Evolutionary conservation across 2,797 vertebrate genomes (phyloP).

Genomic region (Bufotes viridis): DNA sequence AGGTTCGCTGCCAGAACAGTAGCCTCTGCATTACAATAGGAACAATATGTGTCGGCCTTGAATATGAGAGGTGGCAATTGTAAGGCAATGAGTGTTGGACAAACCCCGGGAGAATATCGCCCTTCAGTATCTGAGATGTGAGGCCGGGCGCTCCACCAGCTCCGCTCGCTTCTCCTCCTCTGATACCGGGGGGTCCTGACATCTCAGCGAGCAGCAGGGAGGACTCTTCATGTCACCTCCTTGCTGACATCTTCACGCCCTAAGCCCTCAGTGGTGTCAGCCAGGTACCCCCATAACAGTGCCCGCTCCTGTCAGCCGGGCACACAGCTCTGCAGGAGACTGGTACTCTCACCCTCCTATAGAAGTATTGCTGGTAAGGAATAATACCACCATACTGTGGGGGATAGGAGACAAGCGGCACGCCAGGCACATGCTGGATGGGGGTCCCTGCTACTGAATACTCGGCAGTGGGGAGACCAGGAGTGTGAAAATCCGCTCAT

Average conservation of each 20-base stretch:
- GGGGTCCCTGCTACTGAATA: not conserved
- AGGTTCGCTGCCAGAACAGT: not conserved
- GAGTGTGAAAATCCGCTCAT: too few species aligned
- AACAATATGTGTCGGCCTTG: not conserved
- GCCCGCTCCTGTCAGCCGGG: too few species aligned
- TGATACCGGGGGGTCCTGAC: not conserved
- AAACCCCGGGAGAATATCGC: conserved; percentile 5
- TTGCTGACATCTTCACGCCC: too few species aligned
- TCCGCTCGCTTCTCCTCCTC: not conserved
- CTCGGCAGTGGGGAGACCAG: not conserved
- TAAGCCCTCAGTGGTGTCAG: too few species aligned
- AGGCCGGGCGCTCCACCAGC: not conserved
- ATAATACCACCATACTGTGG: too few species aligned
- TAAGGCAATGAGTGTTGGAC: conserved; percentile 1
- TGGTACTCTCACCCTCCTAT: too few species aligned
- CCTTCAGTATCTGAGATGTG: conserved; percentile 18
- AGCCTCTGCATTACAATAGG: conserved; percentile 15
- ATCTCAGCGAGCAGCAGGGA: too few species aligned
- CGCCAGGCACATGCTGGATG: not conserved
- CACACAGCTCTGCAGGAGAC: too few species aligned
- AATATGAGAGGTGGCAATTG: conserved; percentile 4
- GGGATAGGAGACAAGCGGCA: too few species aligned
- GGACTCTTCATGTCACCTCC: too few species aligned
- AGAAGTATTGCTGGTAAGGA: too few species aligned
- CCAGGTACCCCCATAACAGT: not conserved